Evolutionary conservation across 2,797 vertebrate species (phyloP), one percentile per base, ranked within the genome.

Genomic region (Gila robusta): DNA sequence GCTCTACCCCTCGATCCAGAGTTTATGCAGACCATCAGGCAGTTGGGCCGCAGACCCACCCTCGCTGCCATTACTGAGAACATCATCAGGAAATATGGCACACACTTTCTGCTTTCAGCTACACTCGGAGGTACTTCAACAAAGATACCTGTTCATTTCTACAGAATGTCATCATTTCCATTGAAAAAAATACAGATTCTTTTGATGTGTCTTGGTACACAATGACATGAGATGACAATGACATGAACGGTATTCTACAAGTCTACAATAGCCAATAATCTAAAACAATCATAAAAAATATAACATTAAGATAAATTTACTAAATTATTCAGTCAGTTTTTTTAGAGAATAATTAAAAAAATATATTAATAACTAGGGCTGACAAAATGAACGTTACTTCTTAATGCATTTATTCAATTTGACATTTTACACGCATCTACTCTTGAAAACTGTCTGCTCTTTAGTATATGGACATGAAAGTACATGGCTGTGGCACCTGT

Each of bases 21-120:
- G 90, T 99, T 99, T 94, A 97, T 98, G 93, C 97, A 97, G 76
- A 98, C 97, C 94, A 97, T 99, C 92, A 96, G 98, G 92, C 95
- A 97, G 78, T 95, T 99, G 87, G 98, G 98, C 93, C 96, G 98
- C 81, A 95, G 97, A 90, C 98, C 98, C 2, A 97, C 95, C 82
- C 95, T 97, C 69, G 91, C 94, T 23, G 95, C 97, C 95, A 97
- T 99, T 95, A 98, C 97, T 76, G 97, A 99, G 91, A 97, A 96
- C 91, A 96, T 99, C 87, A 99, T 99, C 94, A 97, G 97, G 94
- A 99, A 99, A 95, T 99, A 98, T 93, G 98, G 98, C 91, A 99
- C 98, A 6, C 98, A 99, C 91, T 98, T 99, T 94, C 95, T 99
- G 89, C 95, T 98, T n/a, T 98, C 98, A 77, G 97, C 97, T 89